Conservation (phyloP, 2,888 invertebrate genomes). For the Pheosia gnoma region DNA sequence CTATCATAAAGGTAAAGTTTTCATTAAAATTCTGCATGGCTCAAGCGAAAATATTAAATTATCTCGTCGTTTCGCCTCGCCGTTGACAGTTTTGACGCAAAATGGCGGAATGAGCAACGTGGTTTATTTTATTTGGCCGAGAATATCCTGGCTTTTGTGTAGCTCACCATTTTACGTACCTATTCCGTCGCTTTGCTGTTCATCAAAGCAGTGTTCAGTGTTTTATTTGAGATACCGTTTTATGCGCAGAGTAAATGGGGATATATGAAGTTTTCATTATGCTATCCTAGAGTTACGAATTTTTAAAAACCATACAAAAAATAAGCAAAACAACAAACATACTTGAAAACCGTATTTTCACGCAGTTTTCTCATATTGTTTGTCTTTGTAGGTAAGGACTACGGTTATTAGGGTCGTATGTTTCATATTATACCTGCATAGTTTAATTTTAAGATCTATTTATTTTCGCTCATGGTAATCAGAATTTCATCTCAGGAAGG, state of each 20-base stretch:
- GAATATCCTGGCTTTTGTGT: conserved; percentile 6
- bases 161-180: background rate
- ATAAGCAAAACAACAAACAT: too few relatives aligned
- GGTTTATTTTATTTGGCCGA: conserved; percentile 8
- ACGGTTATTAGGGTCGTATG: too few relatives aligned
- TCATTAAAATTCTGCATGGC: conserved; percentile 8
- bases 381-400: too few relatives aligned
- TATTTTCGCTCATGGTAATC: too few relatives aligned
- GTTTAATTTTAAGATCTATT: too few relatives aligned
- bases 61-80: conserved; percentile 9
- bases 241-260: background rate
- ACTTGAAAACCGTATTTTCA: too few relatives aligned
- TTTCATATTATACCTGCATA: too few relatives aligned
- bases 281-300: too few relatives aligned
- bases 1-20: background rate
- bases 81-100: conserved; percentile 15
- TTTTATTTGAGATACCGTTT: background rate
- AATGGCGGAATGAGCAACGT: conserved; percentile 5
- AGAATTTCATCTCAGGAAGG: too few relatives aligned
- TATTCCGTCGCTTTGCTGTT: background rate
- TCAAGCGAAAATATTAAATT: conserved; percentile 21
- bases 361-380: too few relatives aligned
- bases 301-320: too few relatives aligned
- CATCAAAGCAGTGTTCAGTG: background rate
- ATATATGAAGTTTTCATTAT: too few relatives aligned